phyloP scores from a whole-genome alignment of 2,113 vertebrate species.

The Brienomyrus brachyistius region DNA sequence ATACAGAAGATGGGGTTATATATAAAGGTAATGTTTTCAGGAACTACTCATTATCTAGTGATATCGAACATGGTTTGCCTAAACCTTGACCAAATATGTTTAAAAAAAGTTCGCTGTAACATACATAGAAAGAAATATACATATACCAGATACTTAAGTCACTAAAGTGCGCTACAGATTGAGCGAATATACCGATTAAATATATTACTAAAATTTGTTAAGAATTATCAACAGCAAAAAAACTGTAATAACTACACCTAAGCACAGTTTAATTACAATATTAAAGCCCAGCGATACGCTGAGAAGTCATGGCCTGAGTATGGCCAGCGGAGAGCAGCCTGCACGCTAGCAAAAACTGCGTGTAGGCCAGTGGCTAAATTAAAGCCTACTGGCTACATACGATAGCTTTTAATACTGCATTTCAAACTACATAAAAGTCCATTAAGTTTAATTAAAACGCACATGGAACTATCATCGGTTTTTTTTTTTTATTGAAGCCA shows the following conservation, averaged over 20 bases:
- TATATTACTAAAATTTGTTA: neutral
- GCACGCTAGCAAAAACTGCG: too few relatives aligned
- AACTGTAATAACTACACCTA: neutral
- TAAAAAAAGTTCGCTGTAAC: neutral
- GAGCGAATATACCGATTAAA: neutral
- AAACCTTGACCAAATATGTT: neutral
- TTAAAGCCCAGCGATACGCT: too few relatives aligned
- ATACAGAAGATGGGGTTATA: neutral
- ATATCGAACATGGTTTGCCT: neutral
- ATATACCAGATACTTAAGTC: neutral
- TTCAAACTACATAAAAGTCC: too few relatives aligned
- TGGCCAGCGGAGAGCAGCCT: too few relatives aligned
- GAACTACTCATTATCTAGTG: neutral
- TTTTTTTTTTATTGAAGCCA: too few relatives aligned
- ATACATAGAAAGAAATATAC: neutral
- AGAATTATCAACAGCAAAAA: neutral
- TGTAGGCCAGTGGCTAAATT: too few relatives aligned
- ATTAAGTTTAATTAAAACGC: too few relatives aligned
- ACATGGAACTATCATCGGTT: too few relatives aligned
- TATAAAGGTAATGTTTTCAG: neutral
- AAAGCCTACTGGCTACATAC: too few relatives aligned
- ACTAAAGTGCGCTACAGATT: neutral
- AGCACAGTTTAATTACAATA: neutral
- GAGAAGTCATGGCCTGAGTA: too few relatives aligned
- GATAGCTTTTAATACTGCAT: too few relatives aligned